Conservation (phyloP, 2,113 vertebrate species). For the Heterotilapia buettikoferi region DNA sequence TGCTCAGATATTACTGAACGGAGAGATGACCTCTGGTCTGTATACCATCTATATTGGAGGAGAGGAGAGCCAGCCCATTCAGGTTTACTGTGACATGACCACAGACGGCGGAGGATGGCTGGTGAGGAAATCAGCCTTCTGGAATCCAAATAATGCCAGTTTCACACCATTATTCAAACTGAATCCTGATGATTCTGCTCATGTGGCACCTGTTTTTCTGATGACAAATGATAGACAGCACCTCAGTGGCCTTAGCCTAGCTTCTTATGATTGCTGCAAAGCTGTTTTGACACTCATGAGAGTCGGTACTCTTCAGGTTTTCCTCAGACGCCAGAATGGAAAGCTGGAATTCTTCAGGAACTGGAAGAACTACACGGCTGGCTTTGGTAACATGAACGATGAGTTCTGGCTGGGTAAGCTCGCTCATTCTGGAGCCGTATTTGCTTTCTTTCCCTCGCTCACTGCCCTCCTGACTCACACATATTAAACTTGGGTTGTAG, state of each 20-base stretch:
- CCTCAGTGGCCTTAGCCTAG: background rate
- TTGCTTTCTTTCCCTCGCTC: background rate
- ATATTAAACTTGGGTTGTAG: constrained; percentile 51
- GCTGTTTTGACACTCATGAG: background rate
- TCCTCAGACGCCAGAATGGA: constrained; percentile 87
- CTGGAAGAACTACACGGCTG: constrained; percentile 86
- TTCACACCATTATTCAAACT: background rate
- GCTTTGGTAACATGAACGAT: constrained; percentile 84
- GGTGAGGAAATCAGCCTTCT: constrained; percentile 69
- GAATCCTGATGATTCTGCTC: background rate
- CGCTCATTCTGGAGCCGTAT: background rate
- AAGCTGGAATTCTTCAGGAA: constrained; percentile 86
- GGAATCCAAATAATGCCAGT: background rate
- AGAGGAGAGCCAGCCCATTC: constrained; percentile 76
- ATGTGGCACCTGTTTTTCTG: background rate
- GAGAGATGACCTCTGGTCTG: constrained; percentile 81
- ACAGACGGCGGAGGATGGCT: constrained; percentile 92
- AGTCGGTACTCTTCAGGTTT: constrained; percentile 73
- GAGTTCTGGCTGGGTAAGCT: constrained; percentile 94
- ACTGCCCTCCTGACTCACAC: background rate
- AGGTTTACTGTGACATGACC: constrained; percentile 92
- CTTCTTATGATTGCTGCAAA: background rate
- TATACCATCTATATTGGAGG: constrained; percentile 84
- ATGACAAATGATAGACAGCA: background rate
- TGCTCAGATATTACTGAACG: constrained; percentile 85